Evolutionary conservation across 2,888 invertebrate genomes (phyloP).

Genomic region (Cistogaster globosa): DNA sequence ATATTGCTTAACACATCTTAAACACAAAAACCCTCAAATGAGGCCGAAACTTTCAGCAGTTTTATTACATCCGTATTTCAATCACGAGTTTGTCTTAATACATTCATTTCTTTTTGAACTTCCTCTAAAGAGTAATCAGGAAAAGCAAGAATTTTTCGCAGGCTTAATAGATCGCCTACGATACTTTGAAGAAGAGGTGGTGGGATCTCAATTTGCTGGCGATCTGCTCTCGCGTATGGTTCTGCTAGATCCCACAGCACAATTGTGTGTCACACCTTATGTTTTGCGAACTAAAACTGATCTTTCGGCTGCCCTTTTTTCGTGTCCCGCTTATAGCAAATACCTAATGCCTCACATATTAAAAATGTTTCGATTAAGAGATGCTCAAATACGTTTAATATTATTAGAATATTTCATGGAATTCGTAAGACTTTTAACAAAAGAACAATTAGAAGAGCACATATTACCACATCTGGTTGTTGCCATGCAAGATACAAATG

Average conservation of each 20-base stretch:
- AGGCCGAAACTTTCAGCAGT: conserved; percentile 88
- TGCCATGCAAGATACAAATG: conserved; percentile 94
- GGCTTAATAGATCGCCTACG: conserved; percentile 87
- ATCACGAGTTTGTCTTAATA: conserved; percentile 92
- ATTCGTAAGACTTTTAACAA: conserved; percentile 89
- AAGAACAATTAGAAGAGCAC: conserved; percentile 89
- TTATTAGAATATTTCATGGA: conserved; percentile 90
- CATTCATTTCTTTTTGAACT: conserved; percentile 92
- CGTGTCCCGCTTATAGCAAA: conserved; percentile 87
- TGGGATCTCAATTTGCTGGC: conserved; percentile 91
- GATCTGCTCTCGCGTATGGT: conserved; percentile 92
- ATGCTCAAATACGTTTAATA: conserved; percentile 91
- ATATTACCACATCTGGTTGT: conserved; percentile 94
- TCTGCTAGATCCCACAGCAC: conserved; percentile 91
- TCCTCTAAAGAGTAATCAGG: conserved; percentile 89
- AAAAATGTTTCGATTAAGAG: conserved; percentile 92
- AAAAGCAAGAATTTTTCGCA: conserved; percentile 91
- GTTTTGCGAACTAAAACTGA: conserved; percentile 84
- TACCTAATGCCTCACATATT: conserved; percentile 90
- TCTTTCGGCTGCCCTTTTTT: conserved; percentile 86
- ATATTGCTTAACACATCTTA: conserved; percentile 87
- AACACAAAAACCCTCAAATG: conserved; percentile 86
- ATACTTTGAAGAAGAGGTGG: conserved; percentile 90
- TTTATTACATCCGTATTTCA: conserved; percentile 90
- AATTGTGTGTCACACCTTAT: conserved; percentile 83